Evolutionary conservation across 2,888 invertebrate genomes (phyloP).

Genomic region (Sphinx pinastri): DNA sequence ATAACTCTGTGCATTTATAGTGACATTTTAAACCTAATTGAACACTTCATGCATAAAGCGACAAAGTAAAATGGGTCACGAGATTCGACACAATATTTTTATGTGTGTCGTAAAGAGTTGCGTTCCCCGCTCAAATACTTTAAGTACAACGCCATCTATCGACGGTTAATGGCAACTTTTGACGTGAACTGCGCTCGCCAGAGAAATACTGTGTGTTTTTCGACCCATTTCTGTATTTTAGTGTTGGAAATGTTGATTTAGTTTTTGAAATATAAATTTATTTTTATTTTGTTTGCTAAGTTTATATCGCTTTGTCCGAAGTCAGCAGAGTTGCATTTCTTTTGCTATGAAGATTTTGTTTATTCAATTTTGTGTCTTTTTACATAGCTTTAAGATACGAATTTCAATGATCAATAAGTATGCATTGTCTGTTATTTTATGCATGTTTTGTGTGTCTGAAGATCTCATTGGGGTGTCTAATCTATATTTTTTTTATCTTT

Average conservation of each 20-base stretch:
- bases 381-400: too few relatives aligned
- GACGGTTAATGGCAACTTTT: conserved; percentile 65
- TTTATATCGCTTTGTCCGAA: neutral
- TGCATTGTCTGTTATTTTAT: too few relatives aligned
- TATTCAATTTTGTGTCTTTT: neutral
- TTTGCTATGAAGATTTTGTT: neutral
- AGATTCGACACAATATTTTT: conserved; percentile 58
- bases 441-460: too few relatives aligned
- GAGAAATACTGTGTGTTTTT: conserved; percentile 65
- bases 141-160: conserved; percentile 75
- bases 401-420: too few relatives aligned
- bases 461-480: too few relatives aligned
- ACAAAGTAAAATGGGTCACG: conserved; percentile 56
- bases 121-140: conserved; percentile 54
- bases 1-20: neutral
- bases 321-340: neutral
- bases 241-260: conserved; percentile 48
- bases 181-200: conserved; percentile 61
- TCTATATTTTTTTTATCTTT: too few relatives aligned
- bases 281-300: conserved; percentile 10
- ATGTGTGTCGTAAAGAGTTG: conserved; percentile 56
- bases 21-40: conserved; percentile 28
- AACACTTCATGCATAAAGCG: conserved; percentile 31
- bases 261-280: conserved; percentile 31
- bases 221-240: conserved; percentile 64